phyloP scores from a whole-genome alignment of 2,113 vertebrate species.

The Pao palembangensis region DNA sequence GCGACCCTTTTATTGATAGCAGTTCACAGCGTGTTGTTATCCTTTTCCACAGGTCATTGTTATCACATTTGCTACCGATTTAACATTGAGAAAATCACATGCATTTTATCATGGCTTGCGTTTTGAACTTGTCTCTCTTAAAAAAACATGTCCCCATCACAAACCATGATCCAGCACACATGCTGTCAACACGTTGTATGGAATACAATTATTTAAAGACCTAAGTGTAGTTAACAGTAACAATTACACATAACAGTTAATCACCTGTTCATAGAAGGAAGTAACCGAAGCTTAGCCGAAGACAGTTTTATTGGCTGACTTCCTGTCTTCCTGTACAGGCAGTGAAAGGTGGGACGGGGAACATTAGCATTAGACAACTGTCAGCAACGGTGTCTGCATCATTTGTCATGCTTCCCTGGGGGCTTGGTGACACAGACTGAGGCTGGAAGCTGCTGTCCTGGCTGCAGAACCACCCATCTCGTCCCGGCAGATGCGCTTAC shows the following conservation, averaged over 20 bases:
- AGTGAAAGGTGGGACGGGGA: conserved; percentile 19
- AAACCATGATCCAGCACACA: not conserved
- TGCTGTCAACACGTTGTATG: too few species aligned
- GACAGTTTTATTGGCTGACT: conserved; percentile 34
- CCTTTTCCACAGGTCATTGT: conserved; percentile 11
- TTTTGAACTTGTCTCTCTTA: not conserved
- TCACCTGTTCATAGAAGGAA: too few species aligned
- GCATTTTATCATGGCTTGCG: not conserved
- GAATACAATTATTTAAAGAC: too few species aligned
- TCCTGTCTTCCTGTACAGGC: conserved; percentile 34
- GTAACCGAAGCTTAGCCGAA: too few species aligned
- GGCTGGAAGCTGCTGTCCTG: conserved; percentile 47
- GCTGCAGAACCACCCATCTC: conserved; percentile 52
- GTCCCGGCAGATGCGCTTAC: conserved; percentile 57
- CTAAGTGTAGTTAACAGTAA: too few species aligned
- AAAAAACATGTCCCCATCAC: not conserved
- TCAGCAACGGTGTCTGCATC: conserved; percentile 60
- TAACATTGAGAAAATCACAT: not conserved
- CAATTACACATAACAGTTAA: too few species aligned
- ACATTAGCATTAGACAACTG: conserved; percentile 66
- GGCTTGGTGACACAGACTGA: conserved; percentile 57
- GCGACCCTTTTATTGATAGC: conserved; percentile 16
- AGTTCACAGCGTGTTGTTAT: conserved; percentile 12
- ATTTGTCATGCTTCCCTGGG: conserved; percentile 69
- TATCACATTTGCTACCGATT: not conserved